Base-by-base conservation (phyloP, 2,113 vertebrate species). In the Eubucco bourcierii region DNA sequence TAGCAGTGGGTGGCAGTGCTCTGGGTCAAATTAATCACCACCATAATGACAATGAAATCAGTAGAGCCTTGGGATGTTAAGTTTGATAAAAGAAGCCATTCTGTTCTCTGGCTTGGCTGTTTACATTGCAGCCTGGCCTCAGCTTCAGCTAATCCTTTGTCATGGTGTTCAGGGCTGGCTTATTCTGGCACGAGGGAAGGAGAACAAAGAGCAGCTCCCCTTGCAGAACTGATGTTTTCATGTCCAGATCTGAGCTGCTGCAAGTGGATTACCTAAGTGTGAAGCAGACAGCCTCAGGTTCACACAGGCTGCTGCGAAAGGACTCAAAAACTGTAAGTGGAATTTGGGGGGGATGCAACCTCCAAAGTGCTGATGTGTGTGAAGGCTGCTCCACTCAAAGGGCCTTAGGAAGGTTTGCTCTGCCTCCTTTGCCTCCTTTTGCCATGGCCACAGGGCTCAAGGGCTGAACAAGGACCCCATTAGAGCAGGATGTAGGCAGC, bases 1-100 rank as follows among this genome's bases (percentile, higher is more conserved):
- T 94, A 96, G 80, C 93, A 95, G 95, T 95, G 94, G 94, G 90
- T 95, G 94, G 93, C 87, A 91, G 95, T 91, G 92, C 89, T 85
- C 80, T 76, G 82, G 94, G 96, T 94, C 94, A 95, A 93, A 96
- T 96, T 96, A 95, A 96, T 95, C 94, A 95, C 91, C 83, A 80
- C 88, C 77, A 80, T 96, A 96, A 96, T 86, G 93, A 92, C 94
- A 95, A 88, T 83, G 96, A 94, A 96, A 94, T 95, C 95, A 96
- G 94, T 84, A 96, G 94, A 95, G 95, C 96, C 94, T 96, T 96
- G 86, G 95, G 88, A 94, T 94, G 92, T 95, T 91, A 95, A 90
- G 94, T 94, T 88, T 75, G 92, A 95, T 90, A 94, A 96, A 96
- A 96, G 88, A 88, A 95, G 88, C 77, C 90, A 73, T 90, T 96